Evolutionary conservation across 2,113 vertebrate genomes (phyloP), one percentile per base, ranked within the genome.

Genomic region (Leucopsar rothschildi): DNA sequence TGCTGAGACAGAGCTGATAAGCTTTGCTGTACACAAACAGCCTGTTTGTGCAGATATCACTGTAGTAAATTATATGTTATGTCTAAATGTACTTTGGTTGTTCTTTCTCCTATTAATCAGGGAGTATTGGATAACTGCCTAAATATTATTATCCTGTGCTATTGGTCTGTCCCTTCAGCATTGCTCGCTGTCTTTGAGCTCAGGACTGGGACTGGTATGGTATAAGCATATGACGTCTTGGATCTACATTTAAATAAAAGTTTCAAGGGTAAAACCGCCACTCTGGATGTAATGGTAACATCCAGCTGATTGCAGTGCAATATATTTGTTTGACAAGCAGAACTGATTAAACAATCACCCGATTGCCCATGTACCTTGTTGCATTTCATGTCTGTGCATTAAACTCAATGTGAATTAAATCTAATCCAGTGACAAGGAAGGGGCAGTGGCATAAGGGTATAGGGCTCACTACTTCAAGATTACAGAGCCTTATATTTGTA

Each of bases 321-420:
- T 96, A 63, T 71, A 95, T 86, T 97, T 90, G 12, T 66, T 91
- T 92, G 87, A 92, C 90, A 92, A 96, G 91, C 91, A 86, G 68
- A 86, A 78, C 80, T 66, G 96, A 97, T 97, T 95, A 96, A 97
- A 96, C 95, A 95, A 83, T 45, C 29, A 95, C 81, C 82, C 72
- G 17, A 92, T 90, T 96, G 71, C 68, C 82, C 53, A 53, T 93
- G 81, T 96, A 88, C 61, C 72, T 87, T 82, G n/a, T 63, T 70
- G 91, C 70, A 85, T 88, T 97, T 56, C 2, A 94, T 96, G 95
- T 93, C 42, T 78, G 37, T 75, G 73, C 4, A 3, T 61, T 80
- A 79, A 66, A 72, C 23, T 52, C 47, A 80, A 60, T 24, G 90
- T 88, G 91, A 96, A 95, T 92, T 97, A 93, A 59, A 91, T 80